Evolutionary conservation across 1,140 invertebrate genomes (phyloP).

Genomic region (Hypsibius dujardini): DNA sequence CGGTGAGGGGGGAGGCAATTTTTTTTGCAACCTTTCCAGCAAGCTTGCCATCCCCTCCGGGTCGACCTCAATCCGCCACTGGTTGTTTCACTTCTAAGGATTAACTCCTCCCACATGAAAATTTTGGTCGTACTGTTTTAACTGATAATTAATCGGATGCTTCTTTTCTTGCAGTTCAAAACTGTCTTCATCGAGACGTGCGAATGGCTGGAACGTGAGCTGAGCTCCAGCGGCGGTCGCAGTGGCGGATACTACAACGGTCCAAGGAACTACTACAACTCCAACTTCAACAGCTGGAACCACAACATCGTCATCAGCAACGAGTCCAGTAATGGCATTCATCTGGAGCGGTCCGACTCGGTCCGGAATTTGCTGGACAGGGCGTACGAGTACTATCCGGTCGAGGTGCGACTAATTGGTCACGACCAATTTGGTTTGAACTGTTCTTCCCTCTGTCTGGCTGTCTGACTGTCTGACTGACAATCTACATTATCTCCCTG

Average conservation of each 20-base stretch:
- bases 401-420: neutral
- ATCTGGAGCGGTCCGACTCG: neutral
- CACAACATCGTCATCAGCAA: neutral
- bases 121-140: no score
- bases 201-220: neutral
- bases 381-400: neutral
- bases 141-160: no score
- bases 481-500: neutral
- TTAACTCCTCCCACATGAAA: no score
- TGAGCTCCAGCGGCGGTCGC: neutral
- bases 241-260: neutral
- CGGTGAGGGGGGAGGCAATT: no score
- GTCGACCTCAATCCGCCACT: no score
- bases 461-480: neutral
- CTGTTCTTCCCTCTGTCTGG: neutral
- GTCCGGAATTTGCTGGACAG: neutral
- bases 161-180: neutral
- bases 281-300: conserved; percentile 3
- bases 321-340: neutral
- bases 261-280: neutral
- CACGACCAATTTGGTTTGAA: neutral
- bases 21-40: no score
- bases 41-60: no score
- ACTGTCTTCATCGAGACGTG: neutral
- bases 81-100: no score